Evolutionary conservation across 2,797 vertebrate species (phyloP).

Genomic region (Sparidentex hasta): DNA sequence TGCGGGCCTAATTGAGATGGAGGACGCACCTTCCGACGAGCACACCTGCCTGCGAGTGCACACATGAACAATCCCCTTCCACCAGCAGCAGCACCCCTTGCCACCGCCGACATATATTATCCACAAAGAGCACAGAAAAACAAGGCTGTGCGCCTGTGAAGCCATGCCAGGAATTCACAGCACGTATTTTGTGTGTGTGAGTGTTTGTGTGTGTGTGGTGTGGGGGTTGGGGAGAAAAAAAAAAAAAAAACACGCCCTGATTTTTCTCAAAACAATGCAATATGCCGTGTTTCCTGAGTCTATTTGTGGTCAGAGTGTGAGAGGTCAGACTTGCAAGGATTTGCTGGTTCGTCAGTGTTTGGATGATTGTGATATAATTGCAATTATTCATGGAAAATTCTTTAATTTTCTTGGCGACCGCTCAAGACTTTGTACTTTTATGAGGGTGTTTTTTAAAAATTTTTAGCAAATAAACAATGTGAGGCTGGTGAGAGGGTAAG

Average conservation of each 20-base stretch:
- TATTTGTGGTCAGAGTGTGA: slow-evolving; percentile 29
- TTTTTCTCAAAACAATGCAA: slow-evolving; percentile 53
- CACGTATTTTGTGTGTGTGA: slow-evolving; percentile 48
- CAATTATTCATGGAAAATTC: slow-evolving; percentile 31
- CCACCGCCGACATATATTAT: slow-evolving; percentile 66
- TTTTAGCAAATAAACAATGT: slow-evolving; percentile 23
- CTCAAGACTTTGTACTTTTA: slow-evolving; percentile 5
- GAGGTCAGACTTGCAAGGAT: slow-evolving; percentile 33
- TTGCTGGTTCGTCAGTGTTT: neutral
- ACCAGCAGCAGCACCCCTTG: slow-evolving; percentile 33
- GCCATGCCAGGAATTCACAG: slow-evolving; percentile 68
- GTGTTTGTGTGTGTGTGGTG: no score
- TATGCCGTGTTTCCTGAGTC: slow-evolving; percentile 41
- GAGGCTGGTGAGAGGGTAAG: slow-evolving; percentile 27
- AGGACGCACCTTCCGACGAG: slow-evolving; percentile 24
- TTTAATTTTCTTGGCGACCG: neutral
- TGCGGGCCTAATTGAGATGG: slow-evolving; percentile 37
- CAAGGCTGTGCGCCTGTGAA: slow-evolving; percentile 61
- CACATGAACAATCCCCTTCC: slow-evolving; percentile 43
- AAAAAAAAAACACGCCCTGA: slow-evolving; percentile 10
- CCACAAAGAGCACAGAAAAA: slow-evolving; percentile 64
- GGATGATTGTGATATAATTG: slow-evolving; percentile 17
- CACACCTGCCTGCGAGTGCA: slow-evolving; percentile 50
- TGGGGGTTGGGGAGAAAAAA: neutral
- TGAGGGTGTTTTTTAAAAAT: no score